Conservation (phyloP, 2,113 vertebrate genomes). For the Lampris megalopsis region DNA sequence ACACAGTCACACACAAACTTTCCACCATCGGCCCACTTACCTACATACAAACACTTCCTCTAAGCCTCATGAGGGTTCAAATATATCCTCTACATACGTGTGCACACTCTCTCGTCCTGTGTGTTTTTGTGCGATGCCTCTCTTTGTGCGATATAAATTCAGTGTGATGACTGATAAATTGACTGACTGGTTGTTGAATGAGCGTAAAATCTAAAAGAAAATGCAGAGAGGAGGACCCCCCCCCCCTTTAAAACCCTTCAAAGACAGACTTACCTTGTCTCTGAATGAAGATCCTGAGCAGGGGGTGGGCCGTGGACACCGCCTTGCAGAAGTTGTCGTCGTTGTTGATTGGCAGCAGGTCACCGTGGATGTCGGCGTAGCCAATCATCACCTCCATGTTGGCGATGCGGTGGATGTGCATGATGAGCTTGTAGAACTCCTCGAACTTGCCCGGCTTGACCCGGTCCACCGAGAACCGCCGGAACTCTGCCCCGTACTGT, state of each 20-base stretch:
- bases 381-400: constrained; percentile 95
- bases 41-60: too few species aligned
- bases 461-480: constrained; percentile 94
- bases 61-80: too few species aligned
- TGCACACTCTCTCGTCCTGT: too few species aligned
- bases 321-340: constrained; percentile 99
- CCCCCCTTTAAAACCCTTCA: background rate
- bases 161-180: too few species aligned
- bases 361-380: constrained; percentile 95
- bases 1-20: too few species aligned
- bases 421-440: constrained; percentile 96
- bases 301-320: constrained; percentile 92
- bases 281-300: constrained; percentile 97
- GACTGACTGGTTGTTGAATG: too few species aligned
- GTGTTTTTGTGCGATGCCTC: too few species aligned
- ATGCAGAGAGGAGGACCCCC: background rate
- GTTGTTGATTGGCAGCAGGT: constrained; percentile 98
- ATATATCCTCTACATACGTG: too few species aligned
- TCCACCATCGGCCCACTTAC: too few species aligned
- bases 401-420: constrained; percentile 93
- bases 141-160: too few species aligned
- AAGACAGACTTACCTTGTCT: constrained; percentile 87
- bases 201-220: too few species aligned
- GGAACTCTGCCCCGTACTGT: constrained; percentile 97
- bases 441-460: constrained; percentile 95